Base-by-base conservation (phyloP, 2,113 vertebrate genomes). In the Gasterosteus nipponicus region DNA sequence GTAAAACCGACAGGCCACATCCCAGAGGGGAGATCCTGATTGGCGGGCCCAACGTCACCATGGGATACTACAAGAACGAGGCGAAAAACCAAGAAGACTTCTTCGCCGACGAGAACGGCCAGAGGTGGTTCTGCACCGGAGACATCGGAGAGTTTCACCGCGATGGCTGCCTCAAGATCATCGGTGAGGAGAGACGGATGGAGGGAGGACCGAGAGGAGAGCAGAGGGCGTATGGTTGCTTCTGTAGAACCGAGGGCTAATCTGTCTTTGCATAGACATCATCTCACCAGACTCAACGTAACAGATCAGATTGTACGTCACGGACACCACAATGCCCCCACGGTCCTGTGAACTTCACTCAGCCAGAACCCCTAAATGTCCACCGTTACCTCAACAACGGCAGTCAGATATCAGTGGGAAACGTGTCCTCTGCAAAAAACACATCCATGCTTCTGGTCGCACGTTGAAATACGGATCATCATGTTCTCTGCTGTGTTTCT, bases 1-100 rank as follows among this genome's bases (percentile, higher is more conserved):
- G 89, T 42, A 96, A 95, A 87, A 96, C 94, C 0, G 96, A 99
- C 86, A 94, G 95, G 73, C 97, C 97, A 2, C 92, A 95, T 65
- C 96, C 98, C 7, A 92, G 97, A 87, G 98, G 98, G 51, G 98
- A 99, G 91, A 95, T 99, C 83, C 92, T 99, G 81, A 93, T 99
- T 57, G 98, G 98, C 49, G 97, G 98, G 26, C 94, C 94, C 67
- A 99, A 96, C 26, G 94, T 99, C 31, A 96, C 97, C n/a, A 94
- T 96, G 94, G 97, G 97, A n/a, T 99, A 99, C 93, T 99, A 97
- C 84, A 98, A 97, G 92, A 95, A 94, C 18, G 92, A 96, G 80
- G 70, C 72, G 0, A 95, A 94, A 84, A 95, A 95, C 75, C 93
- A 88, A 31, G 90, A 94, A 18, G 96, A 99, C 84, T 99, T 97